phyloP scores from a whole-genome alignment of 2,797 vertebrate genomes.

The Delichon dasypus region DNA sequence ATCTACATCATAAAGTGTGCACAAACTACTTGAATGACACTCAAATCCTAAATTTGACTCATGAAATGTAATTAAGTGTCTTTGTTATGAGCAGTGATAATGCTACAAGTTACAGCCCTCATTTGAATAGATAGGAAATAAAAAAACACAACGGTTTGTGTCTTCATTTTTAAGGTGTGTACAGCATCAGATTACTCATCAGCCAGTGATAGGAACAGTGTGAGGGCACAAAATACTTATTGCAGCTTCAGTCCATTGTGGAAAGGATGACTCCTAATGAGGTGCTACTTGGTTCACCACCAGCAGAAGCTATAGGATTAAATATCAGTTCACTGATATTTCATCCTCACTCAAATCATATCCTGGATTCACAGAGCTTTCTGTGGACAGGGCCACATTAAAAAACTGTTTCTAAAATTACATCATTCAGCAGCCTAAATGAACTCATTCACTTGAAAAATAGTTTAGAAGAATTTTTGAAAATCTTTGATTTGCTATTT shows the following conservation, averaged over 20 bases:
- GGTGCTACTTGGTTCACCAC: not conserved
- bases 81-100: constrained; percentile 16
- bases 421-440: not conserved
- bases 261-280: not conserved
- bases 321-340: not conserved
- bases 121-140: not conserved
- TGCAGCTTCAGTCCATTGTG: not conserved
- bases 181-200: not conserved
- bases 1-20: not conserved
- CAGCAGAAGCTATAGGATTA: not conserved
- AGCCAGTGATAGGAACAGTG: not conserved
- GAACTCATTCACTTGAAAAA: not conserved
- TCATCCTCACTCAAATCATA: not conserved
- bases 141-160: not conserved
- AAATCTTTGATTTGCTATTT: constrained; percentile 28
- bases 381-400: not conserved
- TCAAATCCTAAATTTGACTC: not conserved
- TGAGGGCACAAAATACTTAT: not conserved
- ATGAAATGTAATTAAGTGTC: constrained; percentile 27
- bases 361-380: not conserved
- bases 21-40: constrained; percentile 24
- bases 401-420: not conserved
- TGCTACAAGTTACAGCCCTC: not conserved
- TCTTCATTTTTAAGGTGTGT: not conserved
- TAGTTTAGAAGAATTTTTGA: not conserved